Evolutionary conservation across 1,140 invertebrate species (phyloP), one percentile per base, ranked within the genome.

Genomic region (Tyrophagus putrescentiae): DNA sequence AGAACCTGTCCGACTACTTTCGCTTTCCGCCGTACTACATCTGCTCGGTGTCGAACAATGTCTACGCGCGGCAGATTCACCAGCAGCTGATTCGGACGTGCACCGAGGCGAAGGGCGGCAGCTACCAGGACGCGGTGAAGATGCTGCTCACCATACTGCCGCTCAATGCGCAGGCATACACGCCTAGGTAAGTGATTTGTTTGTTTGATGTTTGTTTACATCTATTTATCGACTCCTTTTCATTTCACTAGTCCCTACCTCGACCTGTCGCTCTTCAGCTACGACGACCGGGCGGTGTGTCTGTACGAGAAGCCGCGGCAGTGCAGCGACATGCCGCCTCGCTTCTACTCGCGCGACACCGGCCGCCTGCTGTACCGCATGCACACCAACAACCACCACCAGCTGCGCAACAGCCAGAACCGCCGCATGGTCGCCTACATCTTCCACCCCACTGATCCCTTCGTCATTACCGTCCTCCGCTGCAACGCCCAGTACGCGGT

Each of bases 401-500:
- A 77, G 77, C 9, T 70, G 70, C 32, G 75, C 76, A 58, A 73
- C 76, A 57, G 80, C 82, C 9, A 76, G 87, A 65, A 42, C 25
- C 52, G 52, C 2, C 72, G 89, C 64, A 76, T 96, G 1, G 91
- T 95, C n/a, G 90, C 92, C 7, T 96, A 95, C 71, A 94, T 87
- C n/a, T 96, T 94, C 72, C 93, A 97, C 75, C 93, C 92, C 0
- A 87, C 82, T 33, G 90, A 96, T 74, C 93, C 93, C 7, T 93
- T 97, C 73, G 85, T 88, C 7, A 90, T 97, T 57, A 95, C 89
- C 67, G 89, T 96, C 21, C 92, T 96, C 72, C 75, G 91, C 67
- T 90, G 87, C 13, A 90, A 93, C 75, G 79, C 87, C n/a, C 88
- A 94, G 70, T 96, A 96, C 72, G 84, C 91, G 64, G 88, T 95